Evolutionary conservation across 2,888 invertebrate species (phyloP).

Genomic region (Phragmatobia fuliginosa): DNA sequence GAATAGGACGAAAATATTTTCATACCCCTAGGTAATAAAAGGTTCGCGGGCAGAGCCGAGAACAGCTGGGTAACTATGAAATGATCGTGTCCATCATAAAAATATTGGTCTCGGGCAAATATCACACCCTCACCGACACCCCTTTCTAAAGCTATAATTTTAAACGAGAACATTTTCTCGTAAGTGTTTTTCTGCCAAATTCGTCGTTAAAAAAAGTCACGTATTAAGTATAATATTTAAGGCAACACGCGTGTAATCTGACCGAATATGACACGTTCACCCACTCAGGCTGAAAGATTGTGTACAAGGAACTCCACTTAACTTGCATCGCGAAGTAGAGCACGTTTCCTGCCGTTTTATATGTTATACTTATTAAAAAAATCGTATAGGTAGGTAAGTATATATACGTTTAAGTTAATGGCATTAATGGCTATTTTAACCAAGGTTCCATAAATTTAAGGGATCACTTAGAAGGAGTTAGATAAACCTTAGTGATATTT

Average conservation of each 20-base stretch:
- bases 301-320: conserved; percentile 50
- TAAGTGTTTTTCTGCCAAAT: conserved; percentile 25
- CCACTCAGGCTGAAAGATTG: conserved; percentile 35
- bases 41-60: too few species aligned
- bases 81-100: too few species aligned
- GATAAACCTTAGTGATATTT: too few species aligned
- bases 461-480: too few species aligned
- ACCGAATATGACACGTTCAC: conserved; percentile 34
- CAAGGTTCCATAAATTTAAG: too few species aligned
- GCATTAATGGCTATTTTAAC: too few species aligned
- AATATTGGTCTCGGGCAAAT: too few species aligned
- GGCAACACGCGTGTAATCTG: conserved; percentile 34
- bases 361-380: conserved; percentile 2
- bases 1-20: too few species aligned
- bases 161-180: neutral
- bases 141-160: neutral
- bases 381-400: too few species aligned
- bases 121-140: too few species aligned
- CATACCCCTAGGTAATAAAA: too few species aligned
- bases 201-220: conserved; percentile 34
- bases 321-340: conserved; percentile 18
- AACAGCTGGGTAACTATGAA: too few species aligned
- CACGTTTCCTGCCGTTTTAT: conserved; percentile 17
- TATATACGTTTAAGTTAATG: neutral
- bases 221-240: conserved; percentile 28